Percentiles rank a stretch among this genome's conserved stretches.
Evolutionary conservation across 2,888 invertebrate species (phyloP).

Genomic region (Taenaris catops): DNA sequence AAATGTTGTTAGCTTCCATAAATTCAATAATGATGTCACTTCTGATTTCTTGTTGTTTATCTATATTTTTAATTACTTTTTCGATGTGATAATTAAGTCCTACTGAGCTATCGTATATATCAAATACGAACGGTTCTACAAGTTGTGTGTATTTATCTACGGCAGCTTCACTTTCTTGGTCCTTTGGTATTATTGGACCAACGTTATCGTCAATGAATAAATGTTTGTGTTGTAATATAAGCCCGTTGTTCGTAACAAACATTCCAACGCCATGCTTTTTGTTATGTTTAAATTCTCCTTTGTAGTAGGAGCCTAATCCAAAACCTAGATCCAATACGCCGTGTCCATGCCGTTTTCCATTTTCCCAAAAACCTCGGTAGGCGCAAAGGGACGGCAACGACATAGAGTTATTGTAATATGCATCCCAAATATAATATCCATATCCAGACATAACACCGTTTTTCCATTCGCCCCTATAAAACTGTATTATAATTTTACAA

Average conservation of each 20-base stretch:
- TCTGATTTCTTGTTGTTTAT: conserved; percentile 44
- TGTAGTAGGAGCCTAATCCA: conserved; percentile 74
- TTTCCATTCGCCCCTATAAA: conserved; percentile 81
- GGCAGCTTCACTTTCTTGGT: conserved; percentile 19
- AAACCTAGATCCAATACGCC: conserved; percentile 72
- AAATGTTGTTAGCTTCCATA: conserved; percentile 43
- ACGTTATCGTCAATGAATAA: conserved; percentile 77
- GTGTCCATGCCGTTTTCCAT: conserved; percentile 71
- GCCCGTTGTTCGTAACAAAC: conserved; percentile 78
- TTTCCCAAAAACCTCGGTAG: conserved; percentile 78
- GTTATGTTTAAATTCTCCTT: conserved; percentile 76
- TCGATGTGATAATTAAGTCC: conserved; percentile 66
- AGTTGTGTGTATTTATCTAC: conserved; percentile 28
- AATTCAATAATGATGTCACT: conserved; percentile 44
- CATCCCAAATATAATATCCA: conserved; percentile 81
- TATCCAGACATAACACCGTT: conserved; percentile 77
- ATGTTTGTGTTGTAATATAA: conserved; percentile 60
- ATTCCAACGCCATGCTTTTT: conserved; percentile 78
- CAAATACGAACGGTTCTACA: conserved; percentile 40
- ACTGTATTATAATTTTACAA: conserved; percentile 40
- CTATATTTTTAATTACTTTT: conserved; percentile 51
- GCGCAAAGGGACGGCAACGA: conserved; percentile 70
- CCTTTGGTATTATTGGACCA: conserved; percentile 31
- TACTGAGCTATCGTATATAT: conserved; percentile 53
- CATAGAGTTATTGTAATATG: conserved; percentile 70